A percentile compares a stretch with the other conserved stretches of the same genome.
phyloP scores from a whole-genome alignment of 37 sponge, comb jelly and placozoan genomes.

The Crambe crambe region DNA sequence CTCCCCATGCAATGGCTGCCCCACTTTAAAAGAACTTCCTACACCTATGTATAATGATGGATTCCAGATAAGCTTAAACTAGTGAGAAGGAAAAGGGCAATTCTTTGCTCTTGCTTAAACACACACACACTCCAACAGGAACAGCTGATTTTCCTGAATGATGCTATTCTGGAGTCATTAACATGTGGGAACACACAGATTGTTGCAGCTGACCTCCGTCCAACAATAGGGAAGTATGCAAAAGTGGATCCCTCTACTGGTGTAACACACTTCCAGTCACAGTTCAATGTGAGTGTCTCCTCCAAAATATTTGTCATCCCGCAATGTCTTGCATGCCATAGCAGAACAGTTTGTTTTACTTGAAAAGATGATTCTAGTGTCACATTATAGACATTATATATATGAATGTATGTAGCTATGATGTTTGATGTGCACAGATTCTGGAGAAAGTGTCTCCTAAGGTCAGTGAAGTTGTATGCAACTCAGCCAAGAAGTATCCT shows the following conservation, averaged over 20 bases:
- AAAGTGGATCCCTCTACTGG: slow-evolving; percentile 29
- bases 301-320: too few relatives aligned
- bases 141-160: slow-evolving; percentile 56
- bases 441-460: slow-evolving; percentile 49
- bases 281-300: slow-evolving; percentile 55
- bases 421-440: slow-evolving; percentile 6
- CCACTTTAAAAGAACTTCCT: too few relatives aligned
- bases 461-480: slow-evolving; percentile 11
- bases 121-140: slow-evolving; percentile 41
- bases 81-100: too few relatives aligned
- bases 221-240: slow-evolving; percentile 3
- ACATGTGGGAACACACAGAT: slow-evolving; percentile 59
- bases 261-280: slow-evolving; percentile 48
- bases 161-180: slow-evolving; percentile 60
- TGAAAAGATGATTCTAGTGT: too few relatives aligned
- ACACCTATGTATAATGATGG: too few relatives aligned
- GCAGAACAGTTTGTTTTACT: too few relatives aligned
- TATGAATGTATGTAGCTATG: too few relatives aligned
- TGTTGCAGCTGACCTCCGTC: slow-evolving; percentile 2
- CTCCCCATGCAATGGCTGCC: too few relatives aligned
- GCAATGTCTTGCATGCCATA: too few relatives aligned
- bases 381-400: too few relatives aligned
- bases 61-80: too few relatives aligned
- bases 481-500: slow-evolving; percentile 9
- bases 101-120: too few relatives aligned